Evolutionary conservation across 2,797 vertebrate species (phyloP), one percentile per base, ranked within the genome.

Genomic region (Chloroceryle inda): DNA sequence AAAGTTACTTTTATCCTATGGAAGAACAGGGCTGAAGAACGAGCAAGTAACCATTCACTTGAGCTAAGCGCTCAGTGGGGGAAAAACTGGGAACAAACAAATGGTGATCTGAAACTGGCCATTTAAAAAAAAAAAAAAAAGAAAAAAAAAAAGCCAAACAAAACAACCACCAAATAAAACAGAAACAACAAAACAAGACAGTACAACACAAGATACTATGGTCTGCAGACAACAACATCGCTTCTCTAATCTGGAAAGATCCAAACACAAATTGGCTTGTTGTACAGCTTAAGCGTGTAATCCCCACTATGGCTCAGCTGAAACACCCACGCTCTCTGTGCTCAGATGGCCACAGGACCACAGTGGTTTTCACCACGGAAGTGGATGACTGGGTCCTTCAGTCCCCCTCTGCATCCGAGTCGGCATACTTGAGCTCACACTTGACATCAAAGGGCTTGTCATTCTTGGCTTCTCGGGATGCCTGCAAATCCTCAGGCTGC

Each of bases 401-500:
- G 88, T 98, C 98, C 4, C 97, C 98, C 4, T 98, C 98, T 0
- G 92, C 98, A 0, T 99, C 99, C 0, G 99, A 99, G 71, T 99
- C 99, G 0, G 99, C 99, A 1, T 98, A 99, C 98, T 99, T 98
- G 73, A 99, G 99, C 72, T 98, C 99, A 14, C 99, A 99, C 95
- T 99, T 99, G 61, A 99, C 98, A 4, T 99, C 99, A 0, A 99
- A 99, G 2, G 99, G 99, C 78, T 97, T 98, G 96, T 98, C 98
- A 45, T 45, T 21, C 96, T 96, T 98, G 37, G 59, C 83, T 56
- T 99, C 98, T 0, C 97, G 98, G 5, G 96, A 91, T 0, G 97
- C 94, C 80, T 98, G 98, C 0, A 94, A 98, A 31, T 98, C 97
- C 49, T 98, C 97, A 9, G 98, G 98, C 47, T 98, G 98, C 71